Conservation (phyloP, 2,888 invertebrate genomes). For the Metacarcinus magister region DNA sequence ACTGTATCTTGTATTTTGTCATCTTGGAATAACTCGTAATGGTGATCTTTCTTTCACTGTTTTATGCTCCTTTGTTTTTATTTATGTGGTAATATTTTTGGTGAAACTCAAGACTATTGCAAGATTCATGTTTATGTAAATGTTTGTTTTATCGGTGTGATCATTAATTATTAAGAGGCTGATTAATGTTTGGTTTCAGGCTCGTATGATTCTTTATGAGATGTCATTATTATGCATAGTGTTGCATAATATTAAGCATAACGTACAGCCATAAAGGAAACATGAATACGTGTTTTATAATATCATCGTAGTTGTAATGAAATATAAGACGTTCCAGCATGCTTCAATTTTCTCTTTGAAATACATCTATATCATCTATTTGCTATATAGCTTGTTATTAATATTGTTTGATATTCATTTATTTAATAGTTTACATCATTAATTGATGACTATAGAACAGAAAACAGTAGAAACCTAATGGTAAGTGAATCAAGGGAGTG, state of each 20-base stretch:
- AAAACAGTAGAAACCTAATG: neutral
- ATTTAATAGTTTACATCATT: neutral
- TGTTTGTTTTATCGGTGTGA: neutral
- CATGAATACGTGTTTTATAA: neutral
- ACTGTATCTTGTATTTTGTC: neutral
- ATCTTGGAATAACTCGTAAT: neutral
- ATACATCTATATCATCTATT: neutral
- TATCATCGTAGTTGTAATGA: neutral
- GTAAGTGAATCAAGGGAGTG: neutral
- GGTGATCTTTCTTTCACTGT: neutral
- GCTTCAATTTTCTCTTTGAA: neutral
- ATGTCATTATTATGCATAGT: neutral
- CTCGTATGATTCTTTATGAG: neutral
- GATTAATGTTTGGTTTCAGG: neutral
- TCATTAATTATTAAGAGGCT: neutral
- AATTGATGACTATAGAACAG: neutral
- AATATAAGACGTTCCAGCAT: neutral
- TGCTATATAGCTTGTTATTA: neutral
- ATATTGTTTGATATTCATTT: neutral
- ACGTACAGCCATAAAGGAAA: neutral
- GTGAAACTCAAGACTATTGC: neutral
- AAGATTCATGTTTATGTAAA: neutral
- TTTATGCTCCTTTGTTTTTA: neutral
- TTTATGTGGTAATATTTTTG: neutral
- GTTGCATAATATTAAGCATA: neutral